Base-by-base conservation (phyloP, 2,888 invertebrate species). In the Spodoptera picta region DNA sequence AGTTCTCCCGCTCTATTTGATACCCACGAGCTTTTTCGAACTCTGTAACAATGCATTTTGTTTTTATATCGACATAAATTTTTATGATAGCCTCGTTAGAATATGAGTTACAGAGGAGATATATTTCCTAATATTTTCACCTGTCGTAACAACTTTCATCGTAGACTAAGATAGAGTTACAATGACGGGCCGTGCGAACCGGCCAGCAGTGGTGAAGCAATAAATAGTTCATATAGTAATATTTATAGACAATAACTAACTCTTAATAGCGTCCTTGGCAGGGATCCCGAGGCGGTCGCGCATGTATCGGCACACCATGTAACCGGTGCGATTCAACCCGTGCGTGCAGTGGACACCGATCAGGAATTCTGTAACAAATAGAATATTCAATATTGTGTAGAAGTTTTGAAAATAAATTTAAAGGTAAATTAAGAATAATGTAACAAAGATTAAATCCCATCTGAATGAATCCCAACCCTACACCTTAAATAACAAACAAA, bases 271-370 rank as follows among this genome's bases (percentile, higher is more conserved):
- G 47, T 95, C 93, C 23, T 89, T 79, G 12, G 95, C 94, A 3
- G 92, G 82, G 70, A 96, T 92, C 27, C 95, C 92, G 83, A 97
- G 87, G 60, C 95, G 94, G 67, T 96, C 95, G 60, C 96, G 94
- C 95, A 97, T 96, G 87, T 96, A 97, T 81, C 96, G 95, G 87
- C 97, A 97, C 75, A 97, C 96, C 86, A 97, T 95, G 85, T 96
- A 97, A 4, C 97, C 97, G 9, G 97, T 97, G 72, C 98, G 95
- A 88, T 98, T 98, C 69, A 97, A 91, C 4, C 97, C 97, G 83
- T 97, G 97, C 1, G 97, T 98, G 87, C 98, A 98, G 87, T 98
- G 97, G 62, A 98, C 96, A 54, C 97, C 97, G 75, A 98, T 95
- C 69, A 97, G 84, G 73, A 95, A 95, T 83, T 95, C 97, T 97